These are phyloP conservation scores for Anabacerthia variegaticeps DNA, from an alignment of 2,797 vertebrate species.

Conservation along the genomic window DNA sequence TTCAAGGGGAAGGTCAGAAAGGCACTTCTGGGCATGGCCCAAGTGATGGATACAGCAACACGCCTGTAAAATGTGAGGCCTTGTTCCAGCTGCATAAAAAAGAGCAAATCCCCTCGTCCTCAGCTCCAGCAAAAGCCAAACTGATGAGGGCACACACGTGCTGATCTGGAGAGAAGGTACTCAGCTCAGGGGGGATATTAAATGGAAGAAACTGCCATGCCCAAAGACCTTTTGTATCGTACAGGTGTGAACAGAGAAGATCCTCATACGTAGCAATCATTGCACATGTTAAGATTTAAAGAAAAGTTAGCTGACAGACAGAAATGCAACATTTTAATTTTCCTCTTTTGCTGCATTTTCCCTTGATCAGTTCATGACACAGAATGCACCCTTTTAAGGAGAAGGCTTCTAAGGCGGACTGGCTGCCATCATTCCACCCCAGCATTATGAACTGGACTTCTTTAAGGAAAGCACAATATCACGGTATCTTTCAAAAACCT, in stretches of 20 bases:
- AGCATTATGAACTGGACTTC: background rate
- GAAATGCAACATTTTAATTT: background rate
- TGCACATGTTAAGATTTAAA: background rate
- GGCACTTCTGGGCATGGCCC: background rate
- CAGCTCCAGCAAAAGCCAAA: background rate
- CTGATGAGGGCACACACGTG: background rate
- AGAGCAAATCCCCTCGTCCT: background rate
- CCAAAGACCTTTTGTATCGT: background rate
- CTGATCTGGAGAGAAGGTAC: background rate
- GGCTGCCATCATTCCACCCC: background rate
- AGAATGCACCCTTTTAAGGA: background rate
- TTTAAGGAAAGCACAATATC: background rate
- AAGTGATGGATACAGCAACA: background rate
- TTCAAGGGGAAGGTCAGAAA: background rate
- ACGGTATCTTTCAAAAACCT: background rate
- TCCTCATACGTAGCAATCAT: accelerated
- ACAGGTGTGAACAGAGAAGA: background rate
- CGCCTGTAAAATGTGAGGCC: accelerated
- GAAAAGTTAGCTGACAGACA: background rate
- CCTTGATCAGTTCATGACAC: background rate
- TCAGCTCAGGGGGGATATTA: background rate
- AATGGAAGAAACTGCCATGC: background rate
- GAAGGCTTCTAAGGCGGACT: background rate
- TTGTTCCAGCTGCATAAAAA: background rate
- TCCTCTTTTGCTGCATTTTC: background rate